Base-by-base conservation (phyloP, 2,797 vertebrate genomes). In the Mormyrops boulengeri region DNA sequence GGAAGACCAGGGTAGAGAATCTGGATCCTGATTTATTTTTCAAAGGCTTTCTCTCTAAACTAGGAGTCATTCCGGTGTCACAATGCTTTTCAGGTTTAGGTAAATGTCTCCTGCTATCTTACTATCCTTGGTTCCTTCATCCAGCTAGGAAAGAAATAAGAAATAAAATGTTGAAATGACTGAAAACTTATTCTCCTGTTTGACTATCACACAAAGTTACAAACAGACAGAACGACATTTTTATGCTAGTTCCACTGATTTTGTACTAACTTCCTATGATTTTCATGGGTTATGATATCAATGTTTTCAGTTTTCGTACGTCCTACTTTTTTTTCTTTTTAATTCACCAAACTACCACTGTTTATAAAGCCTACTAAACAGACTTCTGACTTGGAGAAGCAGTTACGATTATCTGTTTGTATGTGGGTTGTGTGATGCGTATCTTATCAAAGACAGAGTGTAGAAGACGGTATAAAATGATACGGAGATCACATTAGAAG, bases 211-310 rank as follows among this genome's bases (percentile, higher is more conserved):
- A 41, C 52, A 82, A 57, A 86, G 89, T 87, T 55, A 89, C 84
- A 87, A 53, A 69, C 66, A 60, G 62, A 87, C 82, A 89, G 85
- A 89, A 89, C n/a, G 52, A 69, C 60, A 87, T 69, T 89, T 89
- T 85, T 66, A 62, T 85, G 22, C 49, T 22, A 84, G 52, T 50
- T 89, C 38, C 60, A 69, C 55, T 60, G 80, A 60, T 55, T 77
- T 77, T 77, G 34, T 41, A 41, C 69, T 50, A 85, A 52, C 84
- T 53, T 85, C 44, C 84, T 49, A 14, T 50, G 66, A 60, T 73
- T 49, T 73, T 89, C 44, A 69, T 69, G 49, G 38, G 14, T 49
- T 50, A 60, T 26, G 60, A 89, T 89, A 85, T 85, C 49, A 50
- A 85, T 12, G 49, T 85, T 52, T 77, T 66, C 11, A 52, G 41